phyloP scores from a whole-genome alignment of 2,888 invertebrate species.

The Scaptodrosophila latifasciaeformis region DNA sequence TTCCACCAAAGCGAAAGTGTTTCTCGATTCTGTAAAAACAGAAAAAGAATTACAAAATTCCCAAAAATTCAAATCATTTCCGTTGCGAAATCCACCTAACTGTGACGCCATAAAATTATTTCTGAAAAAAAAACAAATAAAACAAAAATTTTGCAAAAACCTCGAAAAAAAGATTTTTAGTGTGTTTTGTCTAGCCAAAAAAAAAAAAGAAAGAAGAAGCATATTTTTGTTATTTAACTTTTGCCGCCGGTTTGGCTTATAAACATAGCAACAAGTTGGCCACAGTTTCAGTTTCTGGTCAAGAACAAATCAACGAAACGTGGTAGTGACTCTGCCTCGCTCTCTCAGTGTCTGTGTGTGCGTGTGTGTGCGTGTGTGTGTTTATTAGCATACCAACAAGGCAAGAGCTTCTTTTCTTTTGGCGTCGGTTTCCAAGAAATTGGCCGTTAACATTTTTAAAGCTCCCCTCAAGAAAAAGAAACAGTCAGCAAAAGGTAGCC shows the following conservation, averaged over 20 bases:
- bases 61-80: slow-evolving; percentile 44
- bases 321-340: slow-evolving; percentile 12
- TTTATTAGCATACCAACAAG: slow-evolving; percentile 53
- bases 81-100: slow-evolving; percentile 41
- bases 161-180: slow-evolving; percentile 48
- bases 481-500: slow-evolving; percentile 15
- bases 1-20: too few species aligned
- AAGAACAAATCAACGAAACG: slow-evolving; percentile 13
- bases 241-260: too few species aligned
- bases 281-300: slow-evolving; percentile 24
- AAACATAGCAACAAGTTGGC: slow-evolving; percentile 64
- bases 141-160: slow-evolving; percentile 17
- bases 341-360: neutral
- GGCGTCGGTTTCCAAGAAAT: slow-evolving; percentile 52
- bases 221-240: too few species aligned
- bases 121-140: slow-evolving; percentile 22
- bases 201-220: slow-evolving; percentile 17
- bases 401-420: slow-evolving; percentile 26
- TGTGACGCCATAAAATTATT: slow-evolving; percentile 33
- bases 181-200: slow-evolving; percentile 20
- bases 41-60: slow-evolving; percentile 5
- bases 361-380: too few species aligned
- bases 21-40: too few species aligned
- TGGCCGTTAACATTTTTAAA: slow-evolving; percentile 66
- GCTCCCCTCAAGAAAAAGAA: slow-evolving; percentile 7